phyloP scores from a whole-genome alignment of 2,888 invertebrate species.

The Cancer borealis region DNA sequence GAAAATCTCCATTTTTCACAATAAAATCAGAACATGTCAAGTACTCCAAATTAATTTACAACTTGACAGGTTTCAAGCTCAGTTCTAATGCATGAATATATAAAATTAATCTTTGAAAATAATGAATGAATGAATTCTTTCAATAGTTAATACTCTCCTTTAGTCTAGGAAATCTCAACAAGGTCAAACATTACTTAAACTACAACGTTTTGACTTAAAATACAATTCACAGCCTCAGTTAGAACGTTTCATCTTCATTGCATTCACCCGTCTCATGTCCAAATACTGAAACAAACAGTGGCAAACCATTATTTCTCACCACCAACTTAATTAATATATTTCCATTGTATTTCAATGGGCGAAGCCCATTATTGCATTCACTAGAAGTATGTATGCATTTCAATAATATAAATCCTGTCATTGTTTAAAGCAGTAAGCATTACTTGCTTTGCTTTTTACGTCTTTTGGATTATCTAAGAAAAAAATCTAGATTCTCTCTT shows the following conservation, averaged over 20 bases:
- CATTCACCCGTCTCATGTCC: slow-evolving; percentile 75
- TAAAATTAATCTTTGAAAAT: background rate
- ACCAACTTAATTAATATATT: background rate
- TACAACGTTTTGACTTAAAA: slow-evolving; percentile 36
- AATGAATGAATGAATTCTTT: background rate
- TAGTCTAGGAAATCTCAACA: background rate
- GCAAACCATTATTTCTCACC: background rate
- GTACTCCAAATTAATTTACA: background rate
- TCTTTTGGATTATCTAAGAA: too few species aligned
- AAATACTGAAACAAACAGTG: slow-evolving; percentile 58
- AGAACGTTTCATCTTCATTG: slow-evolving; percentile 73
- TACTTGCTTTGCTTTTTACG: background rate
- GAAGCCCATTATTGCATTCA: background rate
- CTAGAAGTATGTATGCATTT: background rate
- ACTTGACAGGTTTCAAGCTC: background rate
- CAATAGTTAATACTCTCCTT: background rate
- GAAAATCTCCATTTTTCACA: background rate
- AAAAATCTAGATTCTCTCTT: too few species aligned
- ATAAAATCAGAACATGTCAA: background rate
- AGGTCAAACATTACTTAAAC: background rate
- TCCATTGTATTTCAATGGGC: background rate
- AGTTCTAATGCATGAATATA: background rate
- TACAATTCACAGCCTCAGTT: slow-evolving; percentile 51
- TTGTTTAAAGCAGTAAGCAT: background rate
- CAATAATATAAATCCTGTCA: background rate